phyloP scores from a whole-genome alignment of 2,888 invertebrate genomes.

The Drosophila bunnanda region DNA sequence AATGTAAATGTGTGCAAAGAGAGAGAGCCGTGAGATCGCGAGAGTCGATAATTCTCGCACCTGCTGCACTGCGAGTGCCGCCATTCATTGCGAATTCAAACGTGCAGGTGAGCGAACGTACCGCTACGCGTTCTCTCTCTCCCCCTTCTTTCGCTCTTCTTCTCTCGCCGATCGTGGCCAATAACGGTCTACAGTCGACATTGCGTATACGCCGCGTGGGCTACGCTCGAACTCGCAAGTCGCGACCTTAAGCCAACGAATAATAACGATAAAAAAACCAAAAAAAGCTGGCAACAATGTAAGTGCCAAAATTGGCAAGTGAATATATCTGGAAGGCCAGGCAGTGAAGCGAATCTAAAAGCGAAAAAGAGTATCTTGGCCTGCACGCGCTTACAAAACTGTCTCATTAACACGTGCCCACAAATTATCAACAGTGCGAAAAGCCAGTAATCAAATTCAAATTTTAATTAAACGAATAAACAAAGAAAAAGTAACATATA shows the following conservation, averaged over 20 bases:
- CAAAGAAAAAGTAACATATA: constrained; percentile 5
- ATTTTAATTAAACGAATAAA: constrained; percentile 22
- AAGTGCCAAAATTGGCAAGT: constrained; percentile 63
- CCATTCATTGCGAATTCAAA: constrained; percentile 72
- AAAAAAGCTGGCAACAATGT: constrained; percentile 41
- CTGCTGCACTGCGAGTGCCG: constrained; percentile 68
- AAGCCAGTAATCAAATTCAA: constrained; percentile 15
- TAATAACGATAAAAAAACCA: not conserved
- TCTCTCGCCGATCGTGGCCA: constrained; percentile 40
- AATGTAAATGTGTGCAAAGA: constrained; percentile 13
- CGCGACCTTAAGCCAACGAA: constrained; percentile 40
- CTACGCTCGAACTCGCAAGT: constrained; percentile 21
- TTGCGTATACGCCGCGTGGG: constrained; percentile 68
- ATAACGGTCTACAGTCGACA: constrained; percentile 46
- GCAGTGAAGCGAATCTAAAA: constrained; percentile 27
- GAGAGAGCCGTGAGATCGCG: constrained; percentile 6
- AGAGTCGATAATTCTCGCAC: constrained; percentile 43
- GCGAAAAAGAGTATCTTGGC: not conserved
- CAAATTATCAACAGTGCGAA: constrained; percentile 49
- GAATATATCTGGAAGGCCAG: constrained; percentile 22
- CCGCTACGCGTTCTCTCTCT: constrained; percentile 23
- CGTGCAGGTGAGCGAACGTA: constrained; percentile 78
- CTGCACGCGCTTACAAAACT: constrained; percentile 60
- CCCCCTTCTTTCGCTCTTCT: constrained; percentile 20
- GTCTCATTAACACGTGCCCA: constrained; percentile 73